Base-by-base conservation (phyloP, 2,888 invertebrate genomes). In the Mystacides longicornis region DNA sequence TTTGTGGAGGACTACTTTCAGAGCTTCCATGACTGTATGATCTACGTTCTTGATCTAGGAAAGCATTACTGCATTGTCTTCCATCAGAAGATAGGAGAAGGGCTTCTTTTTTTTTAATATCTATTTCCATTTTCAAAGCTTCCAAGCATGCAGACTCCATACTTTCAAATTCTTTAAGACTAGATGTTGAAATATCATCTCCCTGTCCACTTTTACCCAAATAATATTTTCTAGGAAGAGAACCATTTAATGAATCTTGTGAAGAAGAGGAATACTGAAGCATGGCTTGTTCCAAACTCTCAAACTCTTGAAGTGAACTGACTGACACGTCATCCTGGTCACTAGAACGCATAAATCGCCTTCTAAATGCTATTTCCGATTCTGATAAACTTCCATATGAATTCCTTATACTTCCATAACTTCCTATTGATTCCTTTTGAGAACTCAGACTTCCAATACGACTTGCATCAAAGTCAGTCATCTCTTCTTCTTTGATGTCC, bases 251-350 rank as follows among this genome's bases (percentile, higher is more conserved):
- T 0, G 93, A 93, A 69, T 93, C 93, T 66, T 92, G 89, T 1
- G 93, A 93, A 9, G 90, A 87, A 52, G 85, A 85, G 49, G 85
- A 85, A 64, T 82, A 79, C 65, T 82, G 82, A 0, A 83, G 83
- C 65, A 95, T 83, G 1, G 91, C 89, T 64, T 83, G 84, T 71
- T 96, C 96, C 14, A 96, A 74, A 60, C 87, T 87, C 74, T 96
- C 96, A 75, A 96, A 96, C 69, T 96, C 96, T 71, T 93, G 93
- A 57, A 96, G 78, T 4, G 95, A 95, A 62, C 88, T 92, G 70
- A 95, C 86, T 0, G 95, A 95, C 43, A 93, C 81, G 67, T 94
- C 93, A 67, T 96, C 95, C 67, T 90, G 89, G 63, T 95, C 93
- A n/a, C 87, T 84, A 63, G 83, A 81, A 62, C 86, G 84, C 2